A percentile compares a stretch with the other conserved stretches of the same genome.
These are phyloP conservation scores for Tipula lateralis DNA, from an alignment of 2,888 invertebrate genomes.

Conservation along the genomic window DNA sequence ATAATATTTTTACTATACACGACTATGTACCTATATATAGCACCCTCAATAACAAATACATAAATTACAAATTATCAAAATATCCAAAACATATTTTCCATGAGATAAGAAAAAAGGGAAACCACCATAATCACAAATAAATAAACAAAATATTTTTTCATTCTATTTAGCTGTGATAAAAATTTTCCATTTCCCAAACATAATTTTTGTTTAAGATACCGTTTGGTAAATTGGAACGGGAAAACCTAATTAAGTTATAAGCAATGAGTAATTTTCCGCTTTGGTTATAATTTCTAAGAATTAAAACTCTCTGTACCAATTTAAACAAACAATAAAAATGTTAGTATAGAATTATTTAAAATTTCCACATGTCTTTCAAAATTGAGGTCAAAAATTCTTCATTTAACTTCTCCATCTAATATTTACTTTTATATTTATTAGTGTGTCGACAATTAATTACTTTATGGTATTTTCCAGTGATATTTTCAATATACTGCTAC, in stretches of 20 bases:
- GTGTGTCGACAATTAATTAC: no score
- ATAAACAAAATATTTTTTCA: not conserved
- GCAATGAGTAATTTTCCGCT: not conserved
- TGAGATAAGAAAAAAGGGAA: not conserved
- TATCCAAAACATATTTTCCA: not conserved
- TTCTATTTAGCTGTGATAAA: not conserved
- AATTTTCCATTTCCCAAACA: not conserved
- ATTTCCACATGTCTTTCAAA: no score
- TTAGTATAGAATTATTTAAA: no score
- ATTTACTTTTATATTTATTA: no score
- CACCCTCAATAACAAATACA: not conserved
- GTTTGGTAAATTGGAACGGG: not conserved
- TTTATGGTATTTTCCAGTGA: no score
- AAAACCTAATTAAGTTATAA: not conserved
- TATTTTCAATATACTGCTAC: no score
- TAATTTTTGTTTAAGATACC: not conserved
- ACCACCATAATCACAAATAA: not conserved
- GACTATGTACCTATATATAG: not conserved
- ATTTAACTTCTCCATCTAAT: no score
- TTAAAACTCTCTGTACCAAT: no score
- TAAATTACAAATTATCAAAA: not conserved
- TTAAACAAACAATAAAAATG: no score
- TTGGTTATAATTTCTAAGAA: not conserved
- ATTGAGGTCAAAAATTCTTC: no score
- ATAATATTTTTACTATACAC: not conserved